These are phyloP conservation scores for Zygothrica quintamaculata DNA, from an alignment of 2,888 invertebrate genomes.

Conservation along the genomic window DNA sequence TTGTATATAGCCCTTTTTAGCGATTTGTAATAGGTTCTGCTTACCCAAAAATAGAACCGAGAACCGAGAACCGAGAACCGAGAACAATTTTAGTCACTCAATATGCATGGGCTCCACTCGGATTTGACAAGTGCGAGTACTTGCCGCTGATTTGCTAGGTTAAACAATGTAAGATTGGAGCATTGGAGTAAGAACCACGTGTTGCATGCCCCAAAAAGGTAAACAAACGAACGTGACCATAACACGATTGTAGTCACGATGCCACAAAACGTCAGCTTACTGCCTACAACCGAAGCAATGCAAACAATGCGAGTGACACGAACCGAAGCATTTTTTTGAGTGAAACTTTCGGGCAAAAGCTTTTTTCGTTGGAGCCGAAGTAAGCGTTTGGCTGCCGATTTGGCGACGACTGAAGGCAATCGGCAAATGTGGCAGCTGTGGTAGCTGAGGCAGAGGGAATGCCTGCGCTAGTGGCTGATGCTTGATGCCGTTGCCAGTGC, in stretches of 20 bases:
- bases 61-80: too few species aligned
- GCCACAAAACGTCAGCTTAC: not conserved
- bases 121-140: not conserved
- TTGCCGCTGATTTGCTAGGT: constrained; percentile 10
- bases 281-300: constrained; percentile 17
- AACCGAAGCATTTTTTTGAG: constrained; percentile 37
- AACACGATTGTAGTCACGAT: constrained; percentile 34
- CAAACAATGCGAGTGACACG: constrained; percentile 11
- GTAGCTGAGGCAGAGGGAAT: not conserved
- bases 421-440: too few species aligned
- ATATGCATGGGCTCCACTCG: not conserved
- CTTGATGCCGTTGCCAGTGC: constrained; percentile 29
- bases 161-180: constrained; percentile 37
- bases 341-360: constrained; percentile 57
- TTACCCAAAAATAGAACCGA: too few species aligned
- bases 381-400: too few species aligned
- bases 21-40: too few species aligned
- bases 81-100: too few species aligned
- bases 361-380: constrained; percentile 25
- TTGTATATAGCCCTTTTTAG: too few species aligned
- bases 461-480: constrained; percentile 4
- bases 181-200: constrained; percentile 36
- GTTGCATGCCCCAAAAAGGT: constrained; percentile 56
- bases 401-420: too few species aligned
- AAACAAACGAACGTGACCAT: constrained; percentile 58